Conservation (phyloP, 1,140 invertebrate species). For the Lasioglossum baleicum region DNA sequence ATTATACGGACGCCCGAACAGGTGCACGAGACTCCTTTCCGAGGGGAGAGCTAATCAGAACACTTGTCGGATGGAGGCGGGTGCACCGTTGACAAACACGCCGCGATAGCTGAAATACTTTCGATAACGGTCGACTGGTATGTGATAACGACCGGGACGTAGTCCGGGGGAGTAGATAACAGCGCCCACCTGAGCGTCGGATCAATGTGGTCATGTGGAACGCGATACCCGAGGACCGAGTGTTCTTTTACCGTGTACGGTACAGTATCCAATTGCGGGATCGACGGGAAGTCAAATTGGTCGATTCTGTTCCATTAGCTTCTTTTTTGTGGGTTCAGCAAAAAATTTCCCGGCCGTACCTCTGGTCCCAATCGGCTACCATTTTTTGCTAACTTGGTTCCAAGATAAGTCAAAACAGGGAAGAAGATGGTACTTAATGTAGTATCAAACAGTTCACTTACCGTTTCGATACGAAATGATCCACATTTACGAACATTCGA, state of each 20-base stretch:
- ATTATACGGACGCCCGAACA: background rate
- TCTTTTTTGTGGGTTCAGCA: too few species aligned
- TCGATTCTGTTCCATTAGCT: too few species aligned
- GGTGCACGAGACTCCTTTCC: background rate
- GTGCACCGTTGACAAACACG: background rate
- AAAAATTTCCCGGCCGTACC: too few species aligned
- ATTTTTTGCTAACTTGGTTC: too few species aligned
- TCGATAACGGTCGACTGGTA: conserved; percentile 11
- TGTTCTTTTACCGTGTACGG: background rate
- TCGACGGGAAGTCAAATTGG: background rate
- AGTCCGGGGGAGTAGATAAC: conserved; percentile 7
- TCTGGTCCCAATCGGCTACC: too few species aligned
- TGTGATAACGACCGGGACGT: background rate
- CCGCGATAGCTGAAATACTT: background rate
- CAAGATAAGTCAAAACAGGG: too few species aligned
- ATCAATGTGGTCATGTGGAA: background rate
- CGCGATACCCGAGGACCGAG: background rate
- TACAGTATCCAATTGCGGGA: background rate
- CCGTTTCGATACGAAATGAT: too few species aligned
- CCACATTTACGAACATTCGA: too few species aligned
- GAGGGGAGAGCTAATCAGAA: background rate
- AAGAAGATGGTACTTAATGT: too few species aligned
- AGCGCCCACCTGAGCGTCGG: background rate
- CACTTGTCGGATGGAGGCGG: background rate
- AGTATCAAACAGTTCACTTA: too few species aligned